Evolutionary conservation across 2,797 vertebrate genomes (phyloP), one percentile per base, ranked within the genome.

Genomic region (Gila robusta): DNA sequence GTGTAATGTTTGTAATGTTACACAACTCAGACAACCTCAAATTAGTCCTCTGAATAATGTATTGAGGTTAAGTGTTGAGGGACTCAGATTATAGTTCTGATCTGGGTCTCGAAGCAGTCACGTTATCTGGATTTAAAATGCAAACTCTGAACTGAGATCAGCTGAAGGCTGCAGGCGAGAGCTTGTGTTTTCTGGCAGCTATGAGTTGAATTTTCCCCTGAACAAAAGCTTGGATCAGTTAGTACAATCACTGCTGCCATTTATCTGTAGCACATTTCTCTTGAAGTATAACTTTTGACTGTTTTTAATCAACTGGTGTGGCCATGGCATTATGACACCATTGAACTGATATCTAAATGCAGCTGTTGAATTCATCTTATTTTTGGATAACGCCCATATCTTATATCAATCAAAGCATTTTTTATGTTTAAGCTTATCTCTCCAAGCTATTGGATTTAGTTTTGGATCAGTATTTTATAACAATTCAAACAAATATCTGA

Each of bases 81-180:
- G 82, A 77, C 47, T 78, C n/a, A 6, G 52, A 32, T 70, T 44
- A n/a, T 35, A 41, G 1, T 26, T 26, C 83, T 79, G 83, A 78
- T 59, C 47, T 84, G 82, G 35, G 9, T 67, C 44, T 67, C 44
- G 5, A 35, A 47, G n/a, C 49, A 41, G 49, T 71, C 49, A 26
- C 8, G 56, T 47, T 10, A 35, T 47, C 26, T n/a, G 52, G 41
- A 84, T 77, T 69, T 67, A 37, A 77, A 62, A 54, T 6, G 5
- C 26, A n/a, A 54, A 64, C 26, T 85, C 67, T 85, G 76, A 79
- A 2, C 76, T 85, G 67, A 79, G 76, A 85, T 71, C 76, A 70
- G 64, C 44, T 19, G 44, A 28, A 19, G 37, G 44, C 62, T 78
- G 11, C 16, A 32, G 64, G n/a, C 67, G 5, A 32, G 62, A 66